phyloP scores from a whole-genome alignment of 1,140 invertebrate species.

The Drosophila tropicalis region DNA sequence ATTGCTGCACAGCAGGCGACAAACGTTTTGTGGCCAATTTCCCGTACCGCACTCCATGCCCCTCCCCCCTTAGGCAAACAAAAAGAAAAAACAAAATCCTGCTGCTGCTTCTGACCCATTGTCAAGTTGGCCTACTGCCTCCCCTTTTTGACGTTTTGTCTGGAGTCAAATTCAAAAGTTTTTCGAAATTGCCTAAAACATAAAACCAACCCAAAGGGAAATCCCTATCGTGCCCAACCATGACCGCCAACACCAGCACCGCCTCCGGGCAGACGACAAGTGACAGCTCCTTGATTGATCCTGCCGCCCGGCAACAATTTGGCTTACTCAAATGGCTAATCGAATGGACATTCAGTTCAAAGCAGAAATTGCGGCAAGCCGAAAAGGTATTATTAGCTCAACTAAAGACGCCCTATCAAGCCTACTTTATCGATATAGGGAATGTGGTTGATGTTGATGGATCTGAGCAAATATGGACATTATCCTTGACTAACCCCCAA shows the following conservation, averaged over 20 bases:
- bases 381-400: constrained; percentile 16
- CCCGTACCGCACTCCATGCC: constrained; percentile 24
- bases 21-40: constrained; percentile 80
- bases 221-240: constrained; percentile 3
- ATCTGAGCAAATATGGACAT: constrained; percentile 90
- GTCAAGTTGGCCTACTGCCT: constrained; percentile 47
- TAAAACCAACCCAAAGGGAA: constrained; percentile 10
- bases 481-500: constrained; percentile 87
- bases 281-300: constrained; percentile 15
- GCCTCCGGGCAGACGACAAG: constrained; percentile 3
- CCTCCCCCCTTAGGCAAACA: background rate
- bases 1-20: constrained; percentile 63
- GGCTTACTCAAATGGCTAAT: constrained; percentile 17
- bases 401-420: constrained; percentile 84
- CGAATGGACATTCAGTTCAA: constrained; percentile 22
- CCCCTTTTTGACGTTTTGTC: constrained; percentile 43
- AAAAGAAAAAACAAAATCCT: background rate
- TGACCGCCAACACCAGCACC: constrained; percentile 5
- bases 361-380: constrained; percentile 14
- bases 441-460: constrained; percentile 85
- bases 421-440: constrained; percentile 89
- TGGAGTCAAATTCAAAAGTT: constrained; percentile 50
- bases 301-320: constrained; percentile 2
- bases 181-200: constrained; percentile 38
- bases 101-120: constrained; percentile 67